Evolutionary conservation across 30 jellyfish, hydroid and myxozoan genomes (phyloP).

Genomic region (Sanderia malayensis): DNA sequence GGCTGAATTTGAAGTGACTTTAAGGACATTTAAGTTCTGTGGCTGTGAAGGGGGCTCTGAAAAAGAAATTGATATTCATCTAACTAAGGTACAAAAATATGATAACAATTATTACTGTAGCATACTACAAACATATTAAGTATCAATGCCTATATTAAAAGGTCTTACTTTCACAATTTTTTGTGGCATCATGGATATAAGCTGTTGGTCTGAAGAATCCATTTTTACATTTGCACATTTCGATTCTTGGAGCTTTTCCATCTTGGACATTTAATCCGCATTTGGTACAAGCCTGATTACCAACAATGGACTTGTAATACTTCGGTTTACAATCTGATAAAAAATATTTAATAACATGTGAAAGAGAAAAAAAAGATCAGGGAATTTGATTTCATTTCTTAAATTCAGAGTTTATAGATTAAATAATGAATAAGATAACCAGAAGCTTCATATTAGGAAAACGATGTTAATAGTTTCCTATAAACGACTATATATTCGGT

Average conservation of each 20-base stretch:
- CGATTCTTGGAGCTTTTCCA: constrained; percentile 19
- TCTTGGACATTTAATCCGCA: constrained; percentile 35
- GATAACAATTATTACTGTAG: too few species aligned
- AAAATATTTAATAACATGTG: background rate
- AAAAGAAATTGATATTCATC: too few species aligned
- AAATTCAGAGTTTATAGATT: too few species aligned
- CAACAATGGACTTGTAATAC: constrained; percentile 22
- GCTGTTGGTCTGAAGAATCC: constrained; percentile 45
- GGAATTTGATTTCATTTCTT: too few species aligned
- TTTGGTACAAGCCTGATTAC: constrained; percentile 29
- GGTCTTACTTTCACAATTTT: constrained; percentile 42
- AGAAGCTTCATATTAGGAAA: too few species aligned
- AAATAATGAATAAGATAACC: too few species aligned
- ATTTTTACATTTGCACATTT: constrained; percentile 20
- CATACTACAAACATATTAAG: too few species aligned
- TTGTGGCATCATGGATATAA: background rate
- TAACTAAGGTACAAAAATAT: too few species aligned
- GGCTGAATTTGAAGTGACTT: constrained; percentile 22
- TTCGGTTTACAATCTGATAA: constrained; percentile 22
- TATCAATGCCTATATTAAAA: too few species aligned
- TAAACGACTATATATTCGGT: too few species aligned
- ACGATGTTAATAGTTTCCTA: too few species aligned
- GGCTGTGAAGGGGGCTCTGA: constrained; percentile 49
- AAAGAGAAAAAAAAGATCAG: background rate
- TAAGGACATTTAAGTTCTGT: background rate